Evolutionary conservation across 2,797 vertebrate species (phyloP).

Genomic region (Typhlichthys subterraneus): DNA sequence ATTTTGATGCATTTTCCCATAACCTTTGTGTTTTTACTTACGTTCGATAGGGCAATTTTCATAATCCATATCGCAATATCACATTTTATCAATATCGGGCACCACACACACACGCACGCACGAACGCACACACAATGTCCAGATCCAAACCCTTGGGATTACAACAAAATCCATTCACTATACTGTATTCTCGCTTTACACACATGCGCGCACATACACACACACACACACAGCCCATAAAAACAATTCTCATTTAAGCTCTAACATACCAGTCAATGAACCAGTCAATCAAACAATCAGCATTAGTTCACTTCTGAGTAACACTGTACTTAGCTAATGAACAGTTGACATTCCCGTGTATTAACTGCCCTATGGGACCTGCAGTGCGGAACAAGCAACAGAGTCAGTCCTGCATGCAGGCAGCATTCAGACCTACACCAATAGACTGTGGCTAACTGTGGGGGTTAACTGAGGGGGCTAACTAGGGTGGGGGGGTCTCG

Average conservation of each 20-base stretch:
- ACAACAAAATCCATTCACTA: slow-evolving; percentile 59
- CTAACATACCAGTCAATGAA: not conserved
- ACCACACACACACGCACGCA: slow-evolving; percentile 23
- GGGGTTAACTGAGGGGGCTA: too few relatives aligned
- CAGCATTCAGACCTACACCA: slow-evolving; percentile 3
- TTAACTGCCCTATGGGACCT: slow-evolving; percentile 17
- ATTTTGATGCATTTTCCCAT: too few relatives aligned
- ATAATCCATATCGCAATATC: too few relatives aligned
- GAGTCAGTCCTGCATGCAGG: too few relatives aligned
- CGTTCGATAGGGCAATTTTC: too few relatives aligned
- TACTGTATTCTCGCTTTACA: slow-evolving; percentile 31
- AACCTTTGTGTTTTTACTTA: too few relatives aligned
- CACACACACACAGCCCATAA: slow-evolving; percentile 13
- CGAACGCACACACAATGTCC: slow-evolving; percentile 39
- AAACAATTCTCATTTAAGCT: slow-evolving; percentile 14
- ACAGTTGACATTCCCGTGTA: not conserved
- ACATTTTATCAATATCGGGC: too few relatives aligned
- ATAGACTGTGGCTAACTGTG: slow-evolving; percentile 10
- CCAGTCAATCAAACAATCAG: not conserved
- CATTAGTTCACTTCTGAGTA: not conserved
- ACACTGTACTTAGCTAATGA: slow-evolving; percentile 15
- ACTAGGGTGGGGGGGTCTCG: slow-evolving; percentile 28
- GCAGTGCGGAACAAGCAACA: slow-evolving; percentile 11
- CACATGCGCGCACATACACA: slow-evolving; percentile 16
- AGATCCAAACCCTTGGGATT: slow-evolving; percentile 55